These are phyloP conservation scores for Apis laboriosa DNA, from an alignment of 1,140 invertebrate species.

Conservation along the genomic window DNA sequence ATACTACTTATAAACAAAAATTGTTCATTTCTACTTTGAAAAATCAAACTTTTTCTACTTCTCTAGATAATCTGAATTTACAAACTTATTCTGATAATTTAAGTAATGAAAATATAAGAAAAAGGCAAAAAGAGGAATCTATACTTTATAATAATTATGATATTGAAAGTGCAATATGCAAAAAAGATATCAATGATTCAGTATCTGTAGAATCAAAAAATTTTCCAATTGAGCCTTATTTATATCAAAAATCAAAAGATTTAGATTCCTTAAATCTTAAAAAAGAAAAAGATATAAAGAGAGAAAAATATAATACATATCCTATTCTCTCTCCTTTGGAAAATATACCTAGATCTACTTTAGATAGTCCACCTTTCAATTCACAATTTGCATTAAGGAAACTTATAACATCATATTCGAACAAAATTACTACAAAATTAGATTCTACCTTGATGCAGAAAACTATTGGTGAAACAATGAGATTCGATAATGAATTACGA, in stretches of 20 bases:
- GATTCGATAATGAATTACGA: neutral
- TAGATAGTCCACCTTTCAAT: neutral
- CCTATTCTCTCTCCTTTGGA: conserved; percentile 36
- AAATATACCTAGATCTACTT: conserved; percentile 28
- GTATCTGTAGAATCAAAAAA: neutral
- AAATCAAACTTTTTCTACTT: neutral
- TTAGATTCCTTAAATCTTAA: neutral
- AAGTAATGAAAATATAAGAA: neutral
- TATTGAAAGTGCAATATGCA: neutral
- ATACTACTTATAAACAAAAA: conserved; percentile 18
- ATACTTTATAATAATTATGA: neutral
- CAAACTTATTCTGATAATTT: conserved; percentile 12
- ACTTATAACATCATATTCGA: neutral
- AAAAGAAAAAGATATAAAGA: neutral
- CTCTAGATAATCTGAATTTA: conserved; percentile 24
- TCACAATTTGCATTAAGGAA: neutral
- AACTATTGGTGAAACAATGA: neutral
- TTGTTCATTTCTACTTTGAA: neutral
- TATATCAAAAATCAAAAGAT: neutral
- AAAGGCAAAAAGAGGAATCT: neutral
- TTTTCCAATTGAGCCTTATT: neutral
- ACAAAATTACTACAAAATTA: neutral
- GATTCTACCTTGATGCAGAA: neutral
- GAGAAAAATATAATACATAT: conserved; percentile 27
- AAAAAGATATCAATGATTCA: neutral